A percentile compares a stretch with the other conserved stretches of the same genome.
Conservation (phyloP, 1,140 invertebrate genomes). For the Leptinotarsa texana region DNA sequence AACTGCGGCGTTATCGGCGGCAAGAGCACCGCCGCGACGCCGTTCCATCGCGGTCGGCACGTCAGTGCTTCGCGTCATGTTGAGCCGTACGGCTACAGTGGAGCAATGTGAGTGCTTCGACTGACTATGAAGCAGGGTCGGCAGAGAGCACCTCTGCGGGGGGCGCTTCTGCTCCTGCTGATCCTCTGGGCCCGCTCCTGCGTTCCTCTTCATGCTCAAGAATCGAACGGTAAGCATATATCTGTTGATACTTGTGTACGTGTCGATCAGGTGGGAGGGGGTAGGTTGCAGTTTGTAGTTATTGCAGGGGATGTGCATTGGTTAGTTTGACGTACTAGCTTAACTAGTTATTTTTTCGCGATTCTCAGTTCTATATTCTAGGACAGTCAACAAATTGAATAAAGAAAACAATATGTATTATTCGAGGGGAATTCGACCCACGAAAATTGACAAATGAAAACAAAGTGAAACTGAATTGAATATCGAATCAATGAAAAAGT, state of each 20-base stretch:
- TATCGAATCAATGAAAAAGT: no score
- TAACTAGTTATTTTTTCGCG: no score
- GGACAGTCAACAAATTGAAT: no score
- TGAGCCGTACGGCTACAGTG: conserved; percentile 18
- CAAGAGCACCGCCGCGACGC: conserved; percentile 9
- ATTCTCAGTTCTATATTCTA: no score
- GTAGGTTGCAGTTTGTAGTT: no score
- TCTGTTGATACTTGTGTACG: not conserved
- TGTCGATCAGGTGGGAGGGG: no score
- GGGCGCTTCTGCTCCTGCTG: conserved; percentile 40
- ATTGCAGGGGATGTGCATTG: no score
- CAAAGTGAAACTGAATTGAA: no score
- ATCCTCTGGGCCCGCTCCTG: conserved; percentile 32
- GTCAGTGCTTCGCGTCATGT: conserved; percentile 36
- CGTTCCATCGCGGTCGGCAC: conserved; percentile 2
- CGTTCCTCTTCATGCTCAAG: conserved; percentile 21
- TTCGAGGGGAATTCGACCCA: no score
- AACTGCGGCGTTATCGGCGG: conserved; percentile 23
- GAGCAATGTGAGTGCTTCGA: conserved; percentile 35
- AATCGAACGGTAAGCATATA: conserved; percentile 31
- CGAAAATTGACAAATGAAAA: no score
- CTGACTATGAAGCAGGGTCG: conserved; percentile 39
- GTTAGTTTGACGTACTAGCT: no score
- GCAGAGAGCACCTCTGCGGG: conserved; percentile 36
- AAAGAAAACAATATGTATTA: no score